Base-by-base conservation (phyloP, 2,113 vertebrate species). In the Tricholaema leucomelas region DNA sequence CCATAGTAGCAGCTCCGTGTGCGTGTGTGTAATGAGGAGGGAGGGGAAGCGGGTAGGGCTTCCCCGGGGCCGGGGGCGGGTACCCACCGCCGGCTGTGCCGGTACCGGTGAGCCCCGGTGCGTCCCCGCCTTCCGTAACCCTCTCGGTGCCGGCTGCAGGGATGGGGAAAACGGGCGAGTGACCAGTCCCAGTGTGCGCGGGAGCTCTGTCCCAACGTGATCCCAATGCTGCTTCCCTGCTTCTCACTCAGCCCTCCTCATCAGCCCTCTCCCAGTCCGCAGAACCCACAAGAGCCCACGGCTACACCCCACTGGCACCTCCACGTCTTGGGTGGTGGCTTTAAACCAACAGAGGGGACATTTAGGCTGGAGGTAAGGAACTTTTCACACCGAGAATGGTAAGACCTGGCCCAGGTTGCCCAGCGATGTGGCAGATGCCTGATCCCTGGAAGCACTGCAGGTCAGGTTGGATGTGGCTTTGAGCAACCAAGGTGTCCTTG, bases 121-220 rank as follows among this genome's bases (percentile, higher is more conserved):
- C 38, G 55, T 80, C 81, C 8, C 88, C 82, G 69, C 88, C 88
- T 27, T 6, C 82, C 10, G 82, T 91, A 91, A 91, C 88, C 82
- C 82, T 36, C 40, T 86, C 82, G 88, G 61, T 81, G 56, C 88
- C 76, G 74, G 58, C 9, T n/a, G 40, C 14, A 10, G 19, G 36
- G 33, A 14, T 30, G 27, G 27, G 12, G 61, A 30, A 21, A 25
- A 24, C 48, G 48, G 48, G 48, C 48, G 48, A 50, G 48, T 50
- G 48, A 50, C 23, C 23, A 50, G 12, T 12, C 48, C 48, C 48
- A 23, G 23, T 12, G 48, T 50, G 44, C 44, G 18, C 20, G 46
- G 46, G 46, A 20, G 19, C 20, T 46, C 46, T 12, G 16, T 46
- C 3, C 13, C 24, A 46, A 9, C 15, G 25, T 8, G 18, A 5